Conservation (phyloP, 2,113 vertebrate genomes). For the Chaetops frenatus region DNA sequence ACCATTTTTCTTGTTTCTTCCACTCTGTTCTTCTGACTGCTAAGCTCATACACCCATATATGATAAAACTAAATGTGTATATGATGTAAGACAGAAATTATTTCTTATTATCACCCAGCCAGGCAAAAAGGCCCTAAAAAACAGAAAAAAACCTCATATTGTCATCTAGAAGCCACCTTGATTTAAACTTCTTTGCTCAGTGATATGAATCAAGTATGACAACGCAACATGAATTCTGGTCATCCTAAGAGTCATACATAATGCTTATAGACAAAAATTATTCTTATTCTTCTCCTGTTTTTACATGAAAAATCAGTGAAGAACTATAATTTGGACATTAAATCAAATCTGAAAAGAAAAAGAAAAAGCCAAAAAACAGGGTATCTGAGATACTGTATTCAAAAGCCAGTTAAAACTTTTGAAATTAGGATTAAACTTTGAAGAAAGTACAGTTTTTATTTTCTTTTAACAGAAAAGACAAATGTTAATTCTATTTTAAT, state of each 20-base stretch:
- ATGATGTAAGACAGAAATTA: neutral
- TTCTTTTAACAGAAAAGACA: neutral
- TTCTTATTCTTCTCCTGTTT: neutral
- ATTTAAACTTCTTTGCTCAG: neutral
- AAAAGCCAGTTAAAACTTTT: neutral
- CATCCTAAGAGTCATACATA: neutral
- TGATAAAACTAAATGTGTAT: neutral
- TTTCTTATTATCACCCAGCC: neutral
- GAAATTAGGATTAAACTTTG: neutral
- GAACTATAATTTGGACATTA: neutral
- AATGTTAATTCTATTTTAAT: neutral
- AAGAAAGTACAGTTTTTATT: neutral
- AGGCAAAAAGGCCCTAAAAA: neutral
- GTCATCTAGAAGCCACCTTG: fast-evolving
- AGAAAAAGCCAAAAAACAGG: fast-evolving
- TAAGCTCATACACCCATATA: neutral
- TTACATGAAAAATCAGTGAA: neutral
- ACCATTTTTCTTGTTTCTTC: neutral
- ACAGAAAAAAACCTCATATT: neutral
- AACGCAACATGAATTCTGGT: neutral
- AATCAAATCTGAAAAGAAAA: neutral
- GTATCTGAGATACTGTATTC: neutral
- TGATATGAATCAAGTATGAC: neutral
- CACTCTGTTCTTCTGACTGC: neutral
- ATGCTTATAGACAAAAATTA: neutral